phyloP scores from a whole-genome alignment of 2,888 invertebrate genomes.

The Vesta saturnalis region DNA sequence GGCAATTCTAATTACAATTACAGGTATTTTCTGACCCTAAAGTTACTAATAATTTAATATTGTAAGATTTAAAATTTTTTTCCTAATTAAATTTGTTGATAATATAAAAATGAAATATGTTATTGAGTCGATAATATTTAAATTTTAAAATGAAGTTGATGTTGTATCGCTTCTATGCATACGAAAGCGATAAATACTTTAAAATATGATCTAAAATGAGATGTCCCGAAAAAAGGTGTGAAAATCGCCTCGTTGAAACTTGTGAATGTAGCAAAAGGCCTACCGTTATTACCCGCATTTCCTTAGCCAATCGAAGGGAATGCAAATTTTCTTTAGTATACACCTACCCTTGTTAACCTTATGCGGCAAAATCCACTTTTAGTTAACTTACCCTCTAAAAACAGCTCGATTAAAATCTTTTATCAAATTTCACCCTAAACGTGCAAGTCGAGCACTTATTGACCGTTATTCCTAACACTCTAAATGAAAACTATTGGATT shows the following conservation, averaged over 20 bases:
- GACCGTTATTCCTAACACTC: too few species aligned
- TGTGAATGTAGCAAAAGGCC: constrained; percentile 35
- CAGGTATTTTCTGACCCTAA: constrained; percentile 18
- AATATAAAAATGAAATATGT: too few species aligned
- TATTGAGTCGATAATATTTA: background rate
- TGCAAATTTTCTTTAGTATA: constrained; percentile 39
- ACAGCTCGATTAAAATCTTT: too few species aligned
- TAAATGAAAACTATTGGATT: background rate
- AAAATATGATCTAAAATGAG: constrained; percentile 34
- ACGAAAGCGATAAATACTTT: constrained; percentile 31
- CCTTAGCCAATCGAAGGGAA: constrained; percentile 40
- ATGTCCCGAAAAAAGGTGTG: constrained; percentile 40
- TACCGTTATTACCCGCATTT: constrained; percentile 38
- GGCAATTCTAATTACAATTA: constrained; percentile 18
- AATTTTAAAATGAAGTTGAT: constrained; percentile 2
- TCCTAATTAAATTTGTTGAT: too few species aligned
- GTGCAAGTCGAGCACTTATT: too few species aligned
- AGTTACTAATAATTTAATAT: too few species aligned
- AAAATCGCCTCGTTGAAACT: constrained; percentile 41
- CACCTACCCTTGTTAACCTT: constrained; percentile 21
- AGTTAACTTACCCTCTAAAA: too few species aligned
- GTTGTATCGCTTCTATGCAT: constrained; percentile 24
- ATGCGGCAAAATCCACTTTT: constrained; percentile 26
- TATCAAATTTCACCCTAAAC: too few species aligned
- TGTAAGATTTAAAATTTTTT: too few species aligned